Percentiles rank a stretch among this genome's conserved stretches.
These are phyloP conservation scores for Varanus salvator DNA, from an alignment of 2,113 vertebrate species.

Conservation along the genomic window DNA sequence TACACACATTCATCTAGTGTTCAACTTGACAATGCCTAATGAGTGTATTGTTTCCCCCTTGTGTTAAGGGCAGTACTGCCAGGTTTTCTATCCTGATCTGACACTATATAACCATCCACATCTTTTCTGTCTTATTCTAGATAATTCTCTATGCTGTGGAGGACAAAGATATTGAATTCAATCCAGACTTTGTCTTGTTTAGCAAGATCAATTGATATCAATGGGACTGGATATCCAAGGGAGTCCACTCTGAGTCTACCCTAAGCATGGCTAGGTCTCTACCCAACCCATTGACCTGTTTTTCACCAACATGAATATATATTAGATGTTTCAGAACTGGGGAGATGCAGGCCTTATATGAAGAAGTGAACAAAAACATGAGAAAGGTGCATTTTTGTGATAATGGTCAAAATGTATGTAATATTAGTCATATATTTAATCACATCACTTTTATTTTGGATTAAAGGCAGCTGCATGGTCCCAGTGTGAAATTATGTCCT, in stretches of 20 bases:
- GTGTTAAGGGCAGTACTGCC: not conserved
- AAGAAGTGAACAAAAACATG: no score
- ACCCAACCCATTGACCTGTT: not conserved
- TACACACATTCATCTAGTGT: not conserved
- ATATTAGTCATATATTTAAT: no score
- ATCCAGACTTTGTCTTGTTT: not conserved
- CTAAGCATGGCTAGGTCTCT: not conserved
- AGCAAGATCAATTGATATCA: not conserved
- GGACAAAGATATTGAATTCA: not conserved
- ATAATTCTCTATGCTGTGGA: conserved; percentile 1
- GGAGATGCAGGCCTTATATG: no score
- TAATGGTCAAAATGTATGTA: no score
- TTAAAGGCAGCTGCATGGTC: no score
- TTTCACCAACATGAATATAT: not conserved
- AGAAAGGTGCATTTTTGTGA: no score
- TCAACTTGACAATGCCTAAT: not conserved
- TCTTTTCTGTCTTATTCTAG: conserved; percentile 18
- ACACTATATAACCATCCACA: not conserved
- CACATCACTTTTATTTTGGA: no score
- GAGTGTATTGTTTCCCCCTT: not conserved
- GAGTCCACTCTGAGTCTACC: not conserved
- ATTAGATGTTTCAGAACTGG: not conserved
- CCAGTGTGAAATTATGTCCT: no score
- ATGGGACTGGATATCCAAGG: no score
- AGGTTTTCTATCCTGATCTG: conserved; percentile 19